Percentiles rank a stretch among this genome's conserved stretches.
phyloP scores from a whole-genome alignment of 2,113 vertebrate species.

The Hydrochoerus hydrochaeris region DNA sequence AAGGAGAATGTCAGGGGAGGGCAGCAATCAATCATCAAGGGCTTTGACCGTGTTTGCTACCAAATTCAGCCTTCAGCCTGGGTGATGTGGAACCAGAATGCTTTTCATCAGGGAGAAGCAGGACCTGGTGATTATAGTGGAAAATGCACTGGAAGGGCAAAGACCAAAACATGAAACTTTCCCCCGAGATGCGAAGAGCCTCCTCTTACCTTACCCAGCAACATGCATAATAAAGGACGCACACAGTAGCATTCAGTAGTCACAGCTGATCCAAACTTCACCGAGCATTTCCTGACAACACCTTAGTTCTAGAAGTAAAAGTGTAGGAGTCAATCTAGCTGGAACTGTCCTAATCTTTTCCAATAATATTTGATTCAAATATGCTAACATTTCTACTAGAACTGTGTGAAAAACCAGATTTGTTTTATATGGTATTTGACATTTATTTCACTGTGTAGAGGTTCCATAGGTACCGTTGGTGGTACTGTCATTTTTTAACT shows the following conservation, averaged over 20 bases:
- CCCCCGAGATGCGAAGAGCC: neutral
- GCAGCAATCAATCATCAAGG: neutral
- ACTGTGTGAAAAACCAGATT: neutral
- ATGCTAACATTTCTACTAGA: neutral
- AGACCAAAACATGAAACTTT: neutral
- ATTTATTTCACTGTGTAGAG: neutral
- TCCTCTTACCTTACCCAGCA: neutral
- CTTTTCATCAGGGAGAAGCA: neutral
- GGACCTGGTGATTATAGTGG: neutral
- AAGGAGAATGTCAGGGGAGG: neutral
- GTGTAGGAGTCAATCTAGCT: neutral
- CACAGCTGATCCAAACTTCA: neutral
- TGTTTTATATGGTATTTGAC: neutral
- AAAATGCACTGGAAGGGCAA: neutral
- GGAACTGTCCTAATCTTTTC: neutral
- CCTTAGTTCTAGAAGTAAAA: neutral
- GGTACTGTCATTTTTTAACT: slow-evolving; percentile 1
- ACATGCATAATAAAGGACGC: neutral
- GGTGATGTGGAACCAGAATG: neutral
- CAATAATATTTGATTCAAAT: neutral
- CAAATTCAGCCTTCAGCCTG: neutral
- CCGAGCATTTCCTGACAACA: neutral
- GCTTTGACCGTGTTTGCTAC: neutral
- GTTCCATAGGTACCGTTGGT: neutral
- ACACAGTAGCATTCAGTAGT: neutral